Conservation (phyloP, 2,888 invertebrate species). For the Notocelia uddmanniana region DNA sequence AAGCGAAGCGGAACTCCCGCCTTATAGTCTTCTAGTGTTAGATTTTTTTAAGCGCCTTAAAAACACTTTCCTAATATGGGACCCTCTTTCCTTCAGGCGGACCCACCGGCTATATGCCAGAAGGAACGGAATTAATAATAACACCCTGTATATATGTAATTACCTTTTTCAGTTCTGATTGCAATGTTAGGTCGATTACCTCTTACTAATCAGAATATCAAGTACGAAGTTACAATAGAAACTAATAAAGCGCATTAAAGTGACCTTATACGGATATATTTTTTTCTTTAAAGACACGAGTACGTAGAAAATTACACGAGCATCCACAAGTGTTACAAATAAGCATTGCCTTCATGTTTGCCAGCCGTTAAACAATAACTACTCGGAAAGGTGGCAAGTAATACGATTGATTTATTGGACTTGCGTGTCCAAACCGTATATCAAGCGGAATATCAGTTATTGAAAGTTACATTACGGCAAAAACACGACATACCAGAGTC, state of each 20-base stretch:
- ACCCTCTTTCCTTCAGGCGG: no score
- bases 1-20: no score
- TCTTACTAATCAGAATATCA: no score
- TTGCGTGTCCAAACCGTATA: slow-evolving; percentile 55
- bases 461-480: slow-evolving; percentile 49
- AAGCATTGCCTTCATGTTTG: slow-evolving; percentile 19
- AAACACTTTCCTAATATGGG: no score
- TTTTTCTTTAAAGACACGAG: not conserved
- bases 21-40: no score
- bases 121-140: no score
- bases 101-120: no score
- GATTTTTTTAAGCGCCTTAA: no score
- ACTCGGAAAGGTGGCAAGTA: slow-evolving; percentile 47
- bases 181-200: no score
- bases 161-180: no score
- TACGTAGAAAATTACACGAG: slow-evolving; percentile 1
- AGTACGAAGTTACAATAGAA: no score
- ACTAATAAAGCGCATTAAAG: not conserved
- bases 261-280: not conserved
- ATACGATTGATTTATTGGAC: slow-evolving; percentile 54
- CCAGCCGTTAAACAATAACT: slow-evolving; percentile 47
- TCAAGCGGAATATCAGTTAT: slow-evolving; percentile 48
- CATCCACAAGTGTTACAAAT: slow-evolving; percentile 22
- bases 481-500: slow-evolving; percentile 47
- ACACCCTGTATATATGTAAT: no score